Conservation (phyloP, 2,113 vertebrate species). For the Esox niger region DNA sequence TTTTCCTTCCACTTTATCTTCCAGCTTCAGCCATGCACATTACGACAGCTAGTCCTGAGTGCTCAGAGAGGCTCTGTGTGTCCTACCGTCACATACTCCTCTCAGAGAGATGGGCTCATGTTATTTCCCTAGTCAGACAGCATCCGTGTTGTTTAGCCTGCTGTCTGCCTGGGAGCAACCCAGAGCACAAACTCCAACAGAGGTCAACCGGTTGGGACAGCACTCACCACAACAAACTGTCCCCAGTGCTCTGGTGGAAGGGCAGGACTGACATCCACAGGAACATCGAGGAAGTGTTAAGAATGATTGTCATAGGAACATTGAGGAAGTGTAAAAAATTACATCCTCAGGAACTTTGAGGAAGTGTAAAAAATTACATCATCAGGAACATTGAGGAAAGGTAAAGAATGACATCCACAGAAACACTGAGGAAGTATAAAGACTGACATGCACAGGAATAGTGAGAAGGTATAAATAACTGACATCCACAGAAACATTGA, state of each 20-base stretch:
- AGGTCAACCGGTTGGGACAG: conserved; percentile 2
- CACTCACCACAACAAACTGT: not conserved
- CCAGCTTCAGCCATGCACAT: too few relatives aligned
- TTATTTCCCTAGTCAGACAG: not conserved
- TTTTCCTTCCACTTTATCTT: too few relatives aligned
- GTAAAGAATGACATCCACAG: too few relatives aligned
- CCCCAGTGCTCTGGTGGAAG: not conserved
- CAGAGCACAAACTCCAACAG: not conserved
- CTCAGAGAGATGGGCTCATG: not conserved
- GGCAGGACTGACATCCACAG: too few relatives aligned
- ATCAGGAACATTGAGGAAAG: too few relatives aligned
- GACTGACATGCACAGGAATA: not conserved
- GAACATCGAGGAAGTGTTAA: not conserved
- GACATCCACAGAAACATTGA: not conserved
- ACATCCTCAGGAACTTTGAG: too few relatives aligned
- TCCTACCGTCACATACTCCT: not conserved
- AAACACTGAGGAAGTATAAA: too few relatives aligned
- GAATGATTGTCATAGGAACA: not conserved
- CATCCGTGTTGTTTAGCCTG: conserved; percentile 1
- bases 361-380: too few relatives aligned
- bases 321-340: not conserved
- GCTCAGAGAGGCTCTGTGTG: not conserved
- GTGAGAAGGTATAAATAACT: too few relatives aligned
- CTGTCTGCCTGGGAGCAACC: not conserved
- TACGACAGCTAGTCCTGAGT: too few relatives aligned